Evolutionary conservation across 2,888 invertebrate genomes (phyloP).

Genomic region (Thera obeliscata): DNA sequence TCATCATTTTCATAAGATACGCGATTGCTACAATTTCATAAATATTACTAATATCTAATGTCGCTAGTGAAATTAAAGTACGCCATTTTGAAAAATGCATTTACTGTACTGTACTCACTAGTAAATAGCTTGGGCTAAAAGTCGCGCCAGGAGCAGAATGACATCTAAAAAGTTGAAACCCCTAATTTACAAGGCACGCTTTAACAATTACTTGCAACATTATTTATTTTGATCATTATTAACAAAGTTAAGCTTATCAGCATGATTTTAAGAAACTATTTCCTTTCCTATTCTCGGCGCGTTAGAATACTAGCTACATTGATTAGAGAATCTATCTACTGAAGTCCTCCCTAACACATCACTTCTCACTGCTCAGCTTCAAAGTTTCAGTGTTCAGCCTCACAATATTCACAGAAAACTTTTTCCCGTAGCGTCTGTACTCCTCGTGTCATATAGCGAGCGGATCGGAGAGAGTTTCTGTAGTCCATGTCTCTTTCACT

Average conservation of each 20-base stretch:
- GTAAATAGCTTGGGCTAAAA: not conserved
- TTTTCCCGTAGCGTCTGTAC: constrained; percentile 49
- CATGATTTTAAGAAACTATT: not conserved
- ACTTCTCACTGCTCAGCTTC: constrained; percentile 17
- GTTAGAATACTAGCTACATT: not conserved
- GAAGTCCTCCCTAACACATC: not conserved
- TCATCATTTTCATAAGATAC: constrained; percentile 12
- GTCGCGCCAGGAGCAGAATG: not conserved
- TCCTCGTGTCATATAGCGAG: constrained; percentile 66
- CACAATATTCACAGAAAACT: constrained; percentile 44
- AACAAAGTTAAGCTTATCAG: not conserved
- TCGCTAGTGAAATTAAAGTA: not conserved
- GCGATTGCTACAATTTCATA: not conserved
- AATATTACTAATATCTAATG: not conserved
- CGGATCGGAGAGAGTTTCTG: constrained; percentile 59
- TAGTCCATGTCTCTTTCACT: constrained; percentile 75
- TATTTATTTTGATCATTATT: too few species aligned
- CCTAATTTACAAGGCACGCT: not conserved
- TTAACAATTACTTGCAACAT: too few species aligned
- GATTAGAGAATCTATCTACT: constrained; percentile 1
- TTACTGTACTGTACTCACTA: not conserved
- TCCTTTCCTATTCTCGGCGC: not conserved
- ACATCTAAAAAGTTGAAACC: not conserved
- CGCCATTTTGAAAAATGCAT: not conserved
- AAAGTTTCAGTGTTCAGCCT: constrained; percentile 27